Evolutionary conservation across 2,113 vertebrate species (phyloP).

Genomic region (Planiliza haematocheilus): DNA sequence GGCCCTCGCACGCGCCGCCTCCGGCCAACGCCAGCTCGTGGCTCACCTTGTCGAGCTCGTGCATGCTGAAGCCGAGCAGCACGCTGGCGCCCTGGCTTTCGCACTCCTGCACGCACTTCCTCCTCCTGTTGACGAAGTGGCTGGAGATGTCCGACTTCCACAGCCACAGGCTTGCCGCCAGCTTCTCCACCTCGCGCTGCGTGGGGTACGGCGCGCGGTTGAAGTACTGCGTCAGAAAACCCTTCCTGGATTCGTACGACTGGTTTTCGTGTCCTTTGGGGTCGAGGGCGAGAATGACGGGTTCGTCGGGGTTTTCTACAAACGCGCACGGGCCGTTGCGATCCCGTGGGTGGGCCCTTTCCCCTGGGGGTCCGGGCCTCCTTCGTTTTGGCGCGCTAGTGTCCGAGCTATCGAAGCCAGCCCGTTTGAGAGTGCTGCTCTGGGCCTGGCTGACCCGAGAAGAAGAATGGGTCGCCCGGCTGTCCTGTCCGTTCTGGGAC

Average conservation of each 20-base stretch:
- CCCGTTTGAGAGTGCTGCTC: slow-evolving; percentile 86
- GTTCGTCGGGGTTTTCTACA: slow-evolving; percentile 92
- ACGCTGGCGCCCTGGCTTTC: slow-evolving; percentile 88
- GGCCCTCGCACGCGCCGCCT: slow-evolving; percentile 85
- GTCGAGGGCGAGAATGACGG: slow-evolving; percentile 91
- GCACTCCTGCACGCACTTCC: slow-evolving; percentile 92
- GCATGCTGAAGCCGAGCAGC: slow-evolving; percentile 96
- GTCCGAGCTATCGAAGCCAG: slow-evolving; percentile 85
- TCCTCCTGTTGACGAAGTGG: slow-evolving; percentile 93
- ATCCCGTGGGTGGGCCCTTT: slow-evolving; percentile 78
- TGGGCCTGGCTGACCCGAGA: slow-evolving; percentile 86
- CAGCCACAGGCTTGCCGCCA: slow-evolving; percentile 93
- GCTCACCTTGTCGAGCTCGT: slow-evolving; percentile 88
- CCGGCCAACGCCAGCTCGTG: slow-evolving; percentile 89
- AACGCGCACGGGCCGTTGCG: slow-evolving; percentile 79
- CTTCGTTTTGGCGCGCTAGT: slow-evolving; percentile 89
- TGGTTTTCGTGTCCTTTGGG: slow-evolving; percentile 95
- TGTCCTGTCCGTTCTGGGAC: slow-evolving; percentile 94
- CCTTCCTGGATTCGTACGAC: slow-evolving; percentile 94
- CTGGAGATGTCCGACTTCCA: slow-evolving; percentile 97
- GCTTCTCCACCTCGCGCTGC: slow-evolving; percentile 92
- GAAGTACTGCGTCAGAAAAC: slow-evolving; percentile 95
- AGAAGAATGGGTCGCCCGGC: slow-evolving; percentile 84
- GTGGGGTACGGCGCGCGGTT: slow-evolving; percentile 92
- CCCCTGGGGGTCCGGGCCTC: slow-evolving; percentile 82